phyloP scores from a whole-genome alignment of 2,888 invertebrate genomes.

The Rhamnusium bicolor region DNA sequence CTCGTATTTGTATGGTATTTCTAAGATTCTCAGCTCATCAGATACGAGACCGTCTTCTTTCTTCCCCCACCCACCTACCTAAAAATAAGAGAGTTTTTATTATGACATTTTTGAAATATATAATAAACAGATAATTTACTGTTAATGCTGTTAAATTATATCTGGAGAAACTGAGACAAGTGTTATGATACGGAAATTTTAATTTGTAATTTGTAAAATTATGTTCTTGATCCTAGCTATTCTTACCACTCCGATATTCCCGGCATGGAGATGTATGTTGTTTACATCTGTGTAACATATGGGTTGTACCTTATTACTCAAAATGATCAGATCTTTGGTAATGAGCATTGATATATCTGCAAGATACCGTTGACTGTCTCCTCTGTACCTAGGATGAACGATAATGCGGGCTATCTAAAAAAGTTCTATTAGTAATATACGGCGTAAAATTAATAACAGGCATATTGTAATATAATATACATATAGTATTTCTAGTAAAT shows the following conservation, averaged over 20 bases:
- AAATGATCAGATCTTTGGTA: conserved; percentile 31
- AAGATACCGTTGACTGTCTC: conserved; percentile 33
- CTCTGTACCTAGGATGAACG: conserved; percentile 33
- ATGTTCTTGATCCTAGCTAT: too few relatives aligned
- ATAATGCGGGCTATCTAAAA: conserved; percentile 39
- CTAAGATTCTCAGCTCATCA: conserved; percentile 35
- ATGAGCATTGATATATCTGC: conserved; percentile 44
- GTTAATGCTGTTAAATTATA: too few relatives aligned
- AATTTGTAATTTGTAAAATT: too few relatives aligned
- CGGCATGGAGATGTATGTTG: conserved; percentile 32
- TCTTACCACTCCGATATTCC: conserved; percentile 42
- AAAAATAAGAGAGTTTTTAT: neutral
- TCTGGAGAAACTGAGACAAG: too few relatives aligned
- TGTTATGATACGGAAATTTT: too few relatives aligned
- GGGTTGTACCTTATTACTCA: conserved; percentile 42
- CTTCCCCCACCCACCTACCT: conserved; percentile 45
- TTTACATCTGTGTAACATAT: conserved; percentile 40
- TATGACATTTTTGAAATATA: too few relatives aligned
- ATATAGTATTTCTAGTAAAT: too few relatives aligned
- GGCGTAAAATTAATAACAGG: too few relatives aligned
- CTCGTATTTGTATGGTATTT: conserved; percentile 44
- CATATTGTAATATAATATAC: too few relatives aligned
- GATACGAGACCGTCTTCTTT: conserved; percentile 35
- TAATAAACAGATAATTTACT: too few relatives aligned
- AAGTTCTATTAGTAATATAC: neutral